Evolutionary conservation across 2,113 vertebrate species (phyloP).

Genomic region (Polypterus bichir): DNA sequence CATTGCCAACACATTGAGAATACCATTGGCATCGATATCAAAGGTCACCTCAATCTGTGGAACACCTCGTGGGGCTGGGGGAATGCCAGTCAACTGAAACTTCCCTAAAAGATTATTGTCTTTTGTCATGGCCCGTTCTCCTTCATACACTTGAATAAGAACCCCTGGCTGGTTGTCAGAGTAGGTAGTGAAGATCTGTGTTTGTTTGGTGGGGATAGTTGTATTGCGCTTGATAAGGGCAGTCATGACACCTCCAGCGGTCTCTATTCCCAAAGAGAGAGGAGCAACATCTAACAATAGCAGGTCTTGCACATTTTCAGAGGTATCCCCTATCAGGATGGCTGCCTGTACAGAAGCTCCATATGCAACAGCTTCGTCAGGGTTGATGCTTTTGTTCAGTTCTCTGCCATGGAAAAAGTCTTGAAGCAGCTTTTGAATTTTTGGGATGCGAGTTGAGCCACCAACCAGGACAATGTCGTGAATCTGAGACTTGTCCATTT

Average conservation of each 20-base stretch:
- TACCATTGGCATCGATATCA: conserved; percentile 20
- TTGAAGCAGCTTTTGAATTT: conserved; percentile 22
- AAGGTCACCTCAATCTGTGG: conserved; percentile 20
- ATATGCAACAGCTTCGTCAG: conserved; percentile 20
- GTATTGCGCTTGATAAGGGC: neutral
- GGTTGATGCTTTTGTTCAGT: conserved; percentile 24
- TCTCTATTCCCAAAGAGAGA: conserved; percentile 16
- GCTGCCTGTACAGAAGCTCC: conserved; percentile 24
- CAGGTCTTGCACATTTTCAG: conserved; percentile 21
- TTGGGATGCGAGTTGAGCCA: conserved; percentile 22
- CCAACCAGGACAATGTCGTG: conserved; percentile 23
- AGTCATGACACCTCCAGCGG: conserved; percentile 16
- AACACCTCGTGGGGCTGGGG: conserved; percentile 16
- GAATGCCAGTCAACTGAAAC: conserved; percentile 15
- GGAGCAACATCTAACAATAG: conserved; percentile 17
- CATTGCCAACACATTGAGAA: conserved; percentile 12
- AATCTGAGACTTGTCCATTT: conserved; percentile 22
- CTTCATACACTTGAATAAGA: conserved; percentile 11
- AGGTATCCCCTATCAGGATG: conserved; percentile 22
- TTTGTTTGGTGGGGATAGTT: too few species aligned
- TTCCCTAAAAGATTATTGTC: conserved; percentile 20
- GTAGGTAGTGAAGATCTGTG: neutral
- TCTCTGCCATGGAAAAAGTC: conserved; percentile 24
- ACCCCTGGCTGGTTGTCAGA: neutral
- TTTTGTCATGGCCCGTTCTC: conserved; percentile 17